Evolutionary conservation across 2,113 vertebrate species (phyloP), one percentile per base, ranked within the genome.

Genomic region (Holacanthus passer): DNA sequence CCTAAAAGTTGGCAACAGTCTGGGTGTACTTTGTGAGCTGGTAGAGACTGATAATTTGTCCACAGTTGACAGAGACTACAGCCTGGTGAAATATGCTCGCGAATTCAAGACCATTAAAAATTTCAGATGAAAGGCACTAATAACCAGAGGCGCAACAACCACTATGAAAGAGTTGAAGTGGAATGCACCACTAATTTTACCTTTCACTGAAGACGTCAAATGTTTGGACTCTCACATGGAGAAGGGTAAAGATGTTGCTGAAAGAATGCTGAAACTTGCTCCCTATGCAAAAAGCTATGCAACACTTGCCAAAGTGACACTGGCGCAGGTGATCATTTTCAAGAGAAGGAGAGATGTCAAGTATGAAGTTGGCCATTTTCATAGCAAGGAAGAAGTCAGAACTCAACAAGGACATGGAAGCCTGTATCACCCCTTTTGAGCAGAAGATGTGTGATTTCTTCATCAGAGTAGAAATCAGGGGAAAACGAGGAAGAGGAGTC

Each of bases 401-500:
- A n/a, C 43, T 74, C 16, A 75, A 85, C 19, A 35, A 82, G 55
- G 79, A 85, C 27, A 43, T 87, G 12, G 71, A 41, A 41, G 39
- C 63, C 20, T 58, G 59, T 50, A 81, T 84, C 7, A 60, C 81
- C 20, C 66, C 67, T 20, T 20, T 80, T 24, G 85, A 74, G 45
- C 67, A 35, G 13, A 82, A 82, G 31, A 37, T 86, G 50, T 83
- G 55, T 37, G 4, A 63, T 13, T 75, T 79, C 64, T 89, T 85
- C 31, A 65, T 65, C 17, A 64, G 65, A 59, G 29, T 85, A 39
- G 77, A 84, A 45, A 81, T 87, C 50, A 17, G 63, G 12, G 77
- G 84, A 3, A 83, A 89, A 70, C n/a, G 68, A 37, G 81, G 77
- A 22, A 77, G 81, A 63, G 75, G 71, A 41, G 87, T 82, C 59